These are phyloP conservation scores for Tenebrosternarchus preto DNA, from an alignment of 2,113 vertebrate species.

Conservation along the genomic window DNA sequence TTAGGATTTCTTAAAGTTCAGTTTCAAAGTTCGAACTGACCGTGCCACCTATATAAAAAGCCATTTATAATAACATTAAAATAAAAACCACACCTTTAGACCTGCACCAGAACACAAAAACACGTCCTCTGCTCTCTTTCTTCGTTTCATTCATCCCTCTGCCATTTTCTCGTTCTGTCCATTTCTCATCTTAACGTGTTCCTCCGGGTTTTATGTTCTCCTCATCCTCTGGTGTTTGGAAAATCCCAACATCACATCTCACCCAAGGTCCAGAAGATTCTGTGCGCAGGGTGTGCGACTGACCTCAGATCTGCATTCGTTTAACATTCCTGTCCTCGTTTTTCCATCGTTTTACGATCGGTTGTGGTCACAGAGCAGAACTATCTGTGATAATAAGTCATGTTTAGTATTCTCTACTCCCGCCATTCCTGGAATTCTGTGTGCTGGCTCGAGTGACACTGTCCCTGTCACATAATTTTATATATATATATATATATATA, in stretches of 20 bases:
- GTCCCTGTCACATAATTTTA: background rate
- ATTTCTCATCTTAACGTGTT: too few species aligned
- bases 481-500: constrained; percentile 42
- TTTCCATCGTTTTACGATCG: constrained; percentile 10
- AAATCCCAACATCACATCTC: background rate
- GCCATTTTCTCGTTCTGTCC: too few species aligned
- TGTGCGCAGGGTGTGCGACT: background rate
- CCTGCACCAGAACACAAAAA: background rate
- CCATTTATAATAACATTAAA: background rate
- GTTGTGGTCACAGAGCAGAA: constrained; percentile 28
- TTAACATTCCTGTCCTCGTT: constrained; percentile 40
- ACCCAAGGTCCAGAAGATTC: constrained; percentile 9
- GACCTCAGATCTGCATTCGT: constrained; percentile 47
- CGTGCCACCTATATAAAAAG: background rate
- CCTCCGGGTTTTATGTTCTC: too few species aligned
- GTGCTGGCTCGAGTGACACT: constrained; percentile 25
- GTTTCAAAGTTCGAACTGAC: background rate
- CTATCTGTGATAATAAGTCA: constrained; percentile 24
- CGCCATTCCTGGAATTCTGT: constrained; percentile 42
- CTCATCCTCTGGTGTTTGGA: too few species aligned
- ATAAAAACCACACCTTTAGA: background rate
- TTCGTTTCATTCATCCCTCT: too few species aligned
- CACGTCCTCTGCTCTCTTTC: too few species aligned
- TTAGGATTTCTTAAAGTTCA: background rate
- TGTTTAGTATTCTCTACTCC: background rate